Conservation (phyloP, 2,888 invertebrate species). For the Caprella mutica region DNA sequence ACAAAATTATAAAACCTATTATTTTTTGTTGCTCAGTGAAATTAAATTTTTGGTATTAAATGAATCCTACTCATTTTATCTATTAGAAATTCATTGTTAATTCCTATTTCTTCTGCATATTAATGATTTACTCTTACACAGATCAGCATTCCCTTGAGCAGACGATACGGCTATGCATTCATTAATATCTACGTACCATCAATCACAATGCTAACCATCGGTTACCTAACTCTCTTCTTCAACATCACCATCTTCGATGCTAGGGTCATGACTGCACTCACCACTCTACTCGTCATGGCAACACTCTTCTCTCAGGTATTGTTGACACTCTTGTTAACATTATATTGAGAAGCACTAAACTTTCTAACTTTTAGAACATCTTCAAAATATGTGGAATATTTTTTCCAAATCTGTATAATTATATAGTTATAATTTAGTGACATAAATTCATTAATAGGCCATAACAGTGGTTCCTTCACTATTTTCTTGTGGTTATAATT, state of each 20-base stretch:
- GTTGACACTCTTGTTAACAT: background rate
- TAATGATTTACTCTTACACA: too few relatives aligned
- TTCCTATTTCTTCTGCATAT: too few relatives aligned
- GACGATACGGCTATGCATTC: constrained; percentile 16
- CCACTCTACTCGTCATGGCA: constrained; percentile 24
- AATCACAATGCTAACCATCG: constrained; percentile 17
- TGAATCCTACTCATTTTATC: too few relatives aligned
- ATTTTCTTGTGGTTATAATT: too few relatives aligned
- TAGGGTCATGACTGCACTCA: constrained; percentile 26
- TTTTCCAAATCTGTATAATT: background rate
- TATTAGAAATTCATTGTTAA: too few relatives aligned
- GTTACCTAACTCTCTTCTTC: constrained; percentile 22
- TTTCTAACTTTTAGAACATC: background rate
- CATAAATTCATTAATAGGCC: background rate
- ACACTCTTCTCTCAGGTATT: constrained; percentile 15
- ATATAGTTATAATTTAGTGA: background rate
- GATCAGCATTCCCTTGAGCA: constrained; percentile 10
- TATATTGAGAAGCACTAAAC: too few relatives aligned
- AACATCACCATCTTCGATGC: constrained; percentile 15
- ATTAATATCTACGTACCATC: constrained; percentile 24
- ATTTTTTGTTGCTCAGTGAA: too few relatives aligned
- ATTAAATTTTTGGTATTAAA: too few relatives aligned
- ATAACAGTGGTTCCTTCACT: too few relatives aligned
- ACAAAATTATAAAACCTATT: background rate
- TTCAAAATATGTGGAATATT: background rate